Evolutionary conservation across 2,888 invertebrate species (phyloP), one percentile per base, ranked within the genome.

Genomic region (Polydrusus tereticollis): DNA sequence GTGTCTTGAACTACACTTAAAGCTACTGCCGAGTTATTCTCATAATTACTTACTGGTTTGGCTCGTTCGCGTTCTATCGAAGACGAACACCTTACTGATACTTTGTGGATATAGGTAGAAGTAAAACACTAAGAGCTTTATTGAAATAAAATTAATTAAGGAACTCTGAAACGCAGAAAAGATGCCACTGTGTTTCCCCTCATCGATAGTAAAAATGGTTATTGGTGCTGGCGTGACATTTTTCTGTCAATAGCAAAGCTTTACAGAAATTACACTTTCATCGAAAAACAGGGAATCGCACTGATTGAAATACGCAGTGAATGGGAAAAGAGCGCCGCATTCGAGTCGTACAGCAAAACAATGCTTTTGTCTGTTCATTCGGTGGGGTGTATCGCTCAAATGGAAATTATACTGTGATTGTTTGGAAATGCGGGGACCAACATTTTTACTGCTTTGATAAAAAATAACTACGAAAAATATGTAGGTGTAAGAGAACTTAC

Each of bases 181-280:
- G n/a, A n/a, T n/a, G n/a, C n/a, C n/a, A n/a, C n/a, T n/a, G n/a
- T n/a, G n/a, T n/a, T n/a, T n/a, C n/a, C n/a, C n/a, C n/a, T n/a
- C n/a, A n/a, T n/a, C n/a, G n/a, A n/a, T n/a, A n/a, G n/a, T n/a
- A n/a, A n/a, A n/a, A n/a, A n/a, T n/a, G n/a, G n/a, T n/a, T n/a
- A 16, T 73, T 57, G 68, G 66, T 59, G 65, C 62, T 2, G 63
- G 21, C 14, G 18, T 20, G 16, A 45, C 6, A 33, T 29, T 62
- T 60, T 38, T 29, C 52, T 21, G 68, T 73, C 66, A 38, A 55
- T 33, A 52, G 55, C 5, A 41, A 71, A 72, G 75, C 76, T 75
- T 77, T 77, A 77, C 79, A 80, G 79, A 80, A 81, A 80, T 79
- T 80, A 80, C 80, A 81, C 80, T 81, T 80, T 80, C 79, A 76